Conservation (phyloP, 2,113 vertebrate species). For the Regulus satrapa region DNA sequence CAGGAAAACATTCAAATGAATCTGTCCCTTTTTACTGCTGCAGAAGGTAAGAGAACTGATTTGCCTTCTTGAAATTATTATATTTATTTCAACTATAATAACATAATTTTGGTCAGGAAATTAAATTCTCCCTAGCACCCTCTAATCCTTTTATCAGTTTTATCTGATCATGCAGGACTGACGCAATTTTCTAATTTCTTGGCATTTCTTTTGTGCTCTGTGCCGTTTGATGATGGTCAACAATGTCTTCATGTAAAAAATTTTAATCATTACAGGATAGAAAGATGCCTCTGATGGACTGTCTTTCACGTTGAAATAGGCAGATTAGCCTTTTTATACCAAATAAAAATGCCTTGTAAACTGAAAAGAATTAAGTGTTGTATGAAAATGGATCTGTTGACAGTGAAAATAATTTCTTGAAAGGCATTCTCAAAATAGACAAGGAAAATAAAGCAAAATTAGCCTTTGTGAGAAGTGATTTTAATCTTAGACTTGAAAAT, state of each 20-base stretch:
- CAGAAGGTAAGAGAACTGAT: slow-evolving; percentile 53
- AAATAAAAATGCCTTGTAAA: background rate
- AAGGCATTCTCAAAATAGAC: background rate
- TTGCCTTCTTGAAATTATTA: background rate
- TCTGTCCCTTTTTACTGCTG: slow-evolving; percentile 46
- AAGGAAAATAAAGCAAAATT: background rate
- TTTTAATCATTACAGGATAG: background rate
- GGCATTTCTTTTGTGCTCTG: background rate
- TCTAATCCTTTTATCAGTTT: background rate
- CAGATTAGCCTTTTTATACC: background rate
- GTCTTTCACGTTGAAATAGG: background rate
- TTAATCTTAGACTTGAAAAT: background rate
- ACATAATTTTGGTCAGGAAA: background rate
- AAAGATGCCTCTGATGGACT: background rate
- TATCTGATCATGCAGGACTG: background rate
- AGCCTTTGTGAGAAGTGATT: slow-evolving; percentile 15
- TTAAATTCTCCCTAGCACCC: background rate
- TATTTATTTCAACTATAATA: background rate
- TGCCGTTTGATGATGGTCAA: background rate
- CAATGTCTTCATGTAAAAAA: background rate
- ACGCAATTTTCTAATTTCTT: background rate
- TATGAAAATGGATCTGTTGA: background rate
- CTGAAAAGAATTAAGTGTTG: background rate
- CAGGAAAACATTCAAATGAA: slow-evolving; percentile 22
- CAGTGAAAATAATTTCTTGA: background rate